Evolutionary conservation across 2,113 vertebrate genomes (phyloP).

Genomic region (Bothrops jararaca): DNA sequence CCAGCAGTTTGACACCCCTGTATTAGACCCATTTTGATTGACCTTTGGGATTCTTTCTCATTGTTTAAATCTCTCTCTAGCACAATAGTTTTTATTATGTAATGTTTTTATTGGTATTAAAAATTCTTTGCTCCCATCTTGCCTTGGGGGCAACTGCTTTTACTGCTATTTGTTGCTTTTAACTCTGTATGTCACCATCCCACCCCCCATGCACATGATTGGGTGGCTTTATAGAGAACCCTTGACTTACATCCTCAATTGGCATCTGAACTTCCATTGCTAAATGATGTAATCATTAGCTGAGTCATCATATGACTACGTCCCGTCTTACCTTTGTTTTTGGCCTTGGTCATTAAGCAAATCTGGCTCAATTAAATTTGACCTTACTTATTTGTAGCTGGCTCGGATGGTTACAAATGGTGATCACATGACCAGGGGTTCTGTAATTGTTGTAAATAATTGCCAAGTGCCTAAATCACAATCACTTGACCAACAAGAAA

Average conservation of each 20-base stretch:
- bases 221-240: not conserved
- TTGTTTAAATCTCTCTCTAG: not conserved
- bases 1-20: not conserved
- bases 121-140: not conserved
- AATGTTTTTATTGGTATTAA: not conserved
- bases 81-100: not conserved
- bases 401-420: not conserved
- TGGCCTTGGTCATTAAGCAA: not conserved
- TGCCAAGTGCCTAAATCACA: not conserved
- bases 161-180: not conserved
- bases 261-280: not conserved
- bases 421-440: not conserved
- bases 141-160: not conserved
- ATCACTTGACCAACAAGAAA: not conserved
- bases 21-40: not conserved
- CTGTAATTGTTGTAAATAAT: not conserved
- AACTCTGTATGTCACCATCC: not conserved
- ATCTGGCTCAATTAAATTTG: not conserved
- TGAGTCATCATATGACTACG: not conserved
- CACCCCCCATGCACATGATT: not conserved
- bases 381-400: not conserved
- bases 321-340: not conserved
- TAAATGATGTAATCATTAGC: not conserved
- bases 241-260: not conserved
- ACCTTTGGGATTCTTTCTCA: not conserved